A percentile compares a stretch with the other conserved stretches of the same genome.
Evolutionary conservation across 2,113 vertebrate species (phyloP).

Genomic region (Lepisosteus oculatus): DNA sequence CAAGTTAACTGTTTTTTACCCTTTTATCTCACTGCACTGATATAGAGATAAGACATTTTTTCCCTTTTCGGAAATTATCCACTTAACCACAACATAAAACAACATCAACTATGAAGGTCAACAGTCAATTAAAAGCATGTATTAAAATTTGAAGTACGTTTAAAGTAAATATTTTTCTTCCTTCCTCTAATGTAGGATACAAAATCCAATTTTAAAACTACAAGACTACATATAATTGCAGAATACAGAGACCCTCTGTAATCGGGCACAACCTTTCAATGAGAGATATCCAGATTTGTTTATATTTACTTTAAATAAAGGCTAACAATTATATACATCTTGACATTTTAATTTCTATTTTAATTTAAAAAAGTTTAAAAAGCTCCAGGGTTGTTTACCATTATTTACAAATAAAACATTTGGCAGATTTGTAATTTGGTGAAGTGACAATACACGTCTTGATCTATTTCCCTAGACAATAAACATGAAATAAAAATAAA

Average conservation of each 20-base stretch:
- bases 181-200: not conserved
- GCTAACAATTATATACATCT: no score
- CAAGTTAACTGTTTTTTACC: constrained; percentile 29
- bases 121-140: constrained; percentile 1
- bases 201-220: not conserved
- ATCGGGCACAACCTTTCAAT: not conserved
- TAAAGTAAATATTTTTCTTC: constrained; percentile 19
- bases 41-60: not conserved
- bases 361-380: no score
- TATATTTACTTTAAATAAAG: no score
- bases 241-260: not conserved
- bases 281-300: no score
- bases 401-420: no score
- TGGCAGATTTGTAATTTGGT: no score
- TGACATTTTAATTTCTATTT: no score
- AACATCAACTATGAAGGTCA: constrained; percentile 12
- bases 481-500: constrained; percentile 25
- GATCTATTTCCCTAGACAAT: no score
- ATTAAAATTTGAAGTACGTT: not conserved
- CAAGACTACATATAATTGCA: not conserved
- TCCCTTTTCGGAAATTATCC: not conserved
- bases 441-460: no score
- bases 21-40: constrained; percentile 2
- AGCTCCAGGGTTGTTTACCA: no score
- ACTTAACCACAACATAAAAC: constrained; percentile 9